Conservation (phyloP, 2,113 vertebrate genomes). For the Python bivittatus region DNA sequence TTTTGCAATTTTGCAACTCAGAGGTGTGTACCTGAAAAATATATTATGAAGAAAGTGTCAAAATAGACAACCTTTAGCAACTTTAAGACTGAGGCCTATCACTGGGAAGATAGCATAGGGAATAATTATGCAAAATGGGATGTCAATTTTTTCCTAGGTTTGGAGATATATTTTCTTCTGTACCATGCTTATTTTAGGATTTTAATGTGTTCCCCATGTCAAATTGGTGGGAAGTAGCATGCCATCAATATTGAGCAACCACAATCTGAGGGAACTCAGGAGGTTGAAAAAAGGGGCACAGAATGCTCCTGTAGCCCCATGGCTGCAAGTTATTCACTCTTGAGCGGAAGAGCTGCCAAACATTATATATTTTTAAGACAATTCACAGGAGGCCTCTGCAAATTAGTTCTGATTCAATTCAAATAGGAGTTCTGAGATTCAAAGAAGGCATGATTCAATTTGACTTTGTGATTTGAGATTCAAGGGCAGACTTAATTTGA, state of each 20-base stretch:
- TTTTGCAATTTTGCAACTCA: not conserved
- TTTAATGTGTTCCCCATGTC: not conserved
- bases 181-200: not conserved
- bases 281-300: not conserved
- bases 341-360: not conserved
- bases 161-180: not conserved
- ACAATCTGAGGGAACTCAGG: not conserved
- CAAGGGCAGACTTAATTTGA: not conserved
- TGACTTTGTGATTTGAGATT: not conserved
- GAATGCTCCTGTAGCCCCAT: not conserved
- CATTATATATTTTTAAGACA: not conserved
- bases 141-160: not conserved
- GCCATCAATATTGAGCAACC: not conserved
- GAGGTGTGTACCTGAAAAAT: not conserved
- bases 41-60: not conserved
- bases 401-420: not conserved
- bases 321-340: not conserved
- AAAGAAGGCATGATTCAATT: not conserved
- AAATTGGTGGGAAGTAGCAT: not conserved
- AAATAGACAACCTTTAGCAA: not conserved
- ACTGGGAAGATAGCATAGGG: not conserved
- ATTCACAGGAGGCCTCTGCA: not conserved
- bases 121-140: not conserved
- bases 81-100: not conserved
- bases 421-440: not conserved